These are phyloP conservation scores for Heliconius melpomene DNA, from an alignment of 1,140 invertebrate genomes.

Conservation along the genomic window DNA sequence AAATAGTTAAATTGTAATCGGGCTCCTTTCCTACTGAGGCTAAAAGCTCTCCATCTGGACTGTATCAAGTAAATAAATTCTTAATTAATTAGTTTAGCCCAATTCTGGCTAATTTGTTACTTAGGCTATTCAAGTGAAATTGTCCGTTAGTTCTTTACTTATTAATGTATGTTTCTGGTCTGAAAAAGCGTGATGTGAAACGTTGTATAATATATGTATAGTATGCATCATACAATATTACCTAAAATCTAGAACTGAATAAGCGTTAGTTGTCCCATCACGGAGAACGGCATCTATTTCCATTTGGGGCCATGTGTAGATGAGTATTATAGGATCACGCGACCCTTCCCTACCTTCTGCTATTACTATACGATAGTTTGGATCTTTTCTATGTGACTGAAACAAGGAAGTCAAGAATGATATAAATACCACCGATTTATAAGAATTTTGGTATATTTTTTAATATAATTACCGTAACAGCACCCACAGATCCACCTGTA, in stretches of 20 bases:
- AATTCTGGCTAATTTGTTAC: too few relatives aligned
- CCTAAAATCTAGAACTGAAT: slow-evolving; percentile 90
- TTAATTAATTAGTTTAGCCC: neutral
- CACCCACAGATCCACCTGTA: slow-evolving; percentile 89
- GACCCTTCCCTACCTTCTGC: slow-evolving; percentile 91
- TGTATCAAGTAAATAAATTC: slow-evolving; percentile 64
- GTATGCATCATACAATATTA: slow-evolving; percentile 52
- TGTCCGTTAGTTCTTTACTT: too few relatives aligned
- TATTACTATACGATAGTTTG: slow-evolving; percentile 87
- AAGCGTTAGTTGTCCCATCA: slow-evolving; percentile 88
- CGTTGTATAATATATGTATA: neutral
- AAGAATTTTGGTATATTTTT: too few relatives aligned
- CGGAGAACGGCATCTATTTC: slow-evolving; percentile 87
- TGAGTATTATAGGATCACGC: slow-evolving; percentile 88
- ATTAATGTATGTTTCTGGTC: too few relatives aligned
- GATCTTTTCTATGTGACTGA: slow-evolving; percentile 87
- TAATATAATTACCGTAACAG: slow-evolving; percentile 84
- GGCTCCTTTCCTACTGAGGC: slow-evolving; percentile 92
- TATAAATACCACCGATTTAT: too few relatives aligned
- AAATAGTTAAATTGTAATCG: slow-evolving; percentile 93
- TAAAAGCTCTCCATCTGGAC: slow-evolving; percentile 89
- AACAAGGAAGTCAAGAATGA: slow-evolving; percentile 40
- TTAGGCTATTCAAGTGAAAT: too few relatives aligned
- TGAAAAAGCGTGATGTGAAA: neutral
- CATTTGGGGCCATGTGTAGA: slow-evolving; percentile 91